Evolutionary conservation across 2,888 invertebrate species (phyloP).

Genomic region (Cryptosula pallasiana): DNA sequence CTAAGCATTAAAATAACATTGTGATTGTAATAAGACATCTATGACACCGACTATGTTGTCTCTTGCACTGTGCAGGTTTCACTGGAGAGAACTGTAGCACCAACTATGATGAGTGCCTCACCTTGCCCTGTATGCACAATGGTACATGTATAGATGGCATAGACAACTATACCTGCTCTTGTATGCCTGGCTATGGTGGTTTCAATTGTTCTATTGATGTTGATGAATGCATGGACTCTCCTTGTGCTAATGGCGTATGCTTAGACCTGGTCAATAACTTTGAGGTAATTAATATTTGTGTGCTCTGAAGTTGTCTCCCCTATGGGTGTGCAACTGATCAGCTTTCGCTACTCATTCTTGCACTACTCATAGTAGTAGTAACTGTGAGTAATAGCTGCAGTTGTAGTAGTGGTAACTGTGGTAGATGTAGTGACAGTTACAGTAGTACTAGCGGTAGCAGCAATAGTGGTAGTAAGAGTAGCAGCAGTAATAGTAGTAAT

Average conservation of each 20-base stretch:
- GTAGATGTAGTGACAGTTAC: too few relatives aligned
- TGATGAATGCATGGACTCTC: conserved; percentile 27
- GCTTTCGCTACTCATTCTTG: too few relatives aligned
- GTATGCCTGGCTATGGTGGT: conserved; percentile 24
- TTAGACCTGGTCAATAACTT: conserved; percentile 22
- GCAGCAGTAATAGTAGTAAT: too few relatives aligned
- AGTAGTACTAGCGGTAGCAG: too few relatives aligned
- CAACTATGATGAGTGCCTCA: neutral
- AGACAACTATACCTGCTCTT: neutral
- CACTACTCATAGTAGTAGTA: too few relatives aligned
- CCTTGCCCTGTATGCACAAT: neutral
- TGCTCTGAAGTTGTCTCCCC: neutral
- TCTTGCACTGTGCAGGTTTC: neutral
- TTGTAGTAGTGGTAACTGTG: too few relatives aligned
- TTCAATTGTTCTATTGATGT: conserved; percentile 26
- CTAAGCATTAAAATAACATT: neutral
- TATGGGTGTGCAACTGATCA: too few relatives aligned
- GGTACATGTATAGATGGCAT: conserved; percentile 13
- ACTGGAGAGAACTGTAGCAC: neutral
- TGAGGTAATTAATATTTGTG: neutral
- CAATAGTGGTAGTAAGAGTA: too few relatives aligned
- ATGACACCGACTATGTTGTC: too few relatives aligned
- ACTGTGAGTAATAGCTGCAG: too few relatives aligned
- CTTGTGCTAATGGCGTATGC: conserved; percentile 28
- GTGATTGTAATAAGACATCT: neutral